Conservation (phyloP, 2,888 invertebrate species). For the Eristalis arbustorum region DNA sequence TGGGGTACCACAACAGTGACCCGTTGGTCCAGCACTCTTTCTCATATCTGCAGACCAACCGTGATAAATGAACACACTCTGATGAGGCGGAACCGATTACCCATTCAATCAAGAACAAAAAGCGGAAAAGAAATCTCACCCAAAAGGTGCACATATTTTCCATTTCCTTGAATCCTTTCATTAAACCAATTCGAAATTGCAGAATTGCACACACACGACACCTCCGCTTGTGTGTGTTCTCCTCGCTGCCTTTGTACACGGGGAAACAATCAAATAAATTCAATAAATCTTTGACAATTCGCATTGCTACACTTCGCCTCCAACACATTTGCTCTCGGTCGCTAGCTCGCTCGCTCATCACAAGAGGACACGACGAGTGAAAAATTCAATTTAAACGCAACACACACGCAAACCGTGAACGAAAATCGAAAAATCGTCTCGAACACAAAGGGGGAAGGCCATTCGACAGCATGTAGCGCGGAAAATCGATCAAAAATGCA, state of each 20-base stretch:
- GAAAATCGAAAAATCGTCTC: not conserved
- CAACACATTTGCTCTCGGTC: not conserved
- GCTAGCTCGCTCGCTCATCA: not conserved
- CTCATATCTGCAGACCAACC: too few species aligned
- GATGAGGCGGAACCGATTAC: too few species aligned
- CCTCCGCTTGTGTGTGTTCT: not conserved
- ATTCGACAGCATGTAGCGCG: not conserved
- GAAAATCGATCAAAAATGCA: conserved; percentile 29
- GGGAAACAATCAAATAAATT: conserved; percentile 25
- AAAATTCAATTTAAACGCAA: conserved; percentile 8
- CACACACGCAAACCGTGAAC: not conserved
- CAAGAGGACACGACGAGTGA: conserved; percentile 3
- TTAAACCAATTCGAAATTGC: not conserved
- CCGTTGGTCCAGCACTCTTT: too few species aligned
- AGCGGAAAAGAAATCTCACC: too few species aligned
- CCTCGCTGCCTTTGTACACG: not conserved
- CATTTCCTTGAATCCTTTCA: not conserved
- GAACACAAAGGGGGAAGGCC: not conserved
- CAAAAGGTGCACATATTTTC: not conserved
- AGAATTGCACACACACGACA: not conserved
- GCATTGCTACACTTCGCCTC: not conserved
- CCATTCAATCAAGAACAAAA: too few species aligned
- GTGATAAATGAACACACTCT: too few species aligned
- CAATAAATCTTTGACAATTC: conserved; percentile 26
- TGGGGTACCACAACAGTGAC: too few species aligned